These are phyloP conservation scores for Macrotus californicus DNA, from an alignment of 2,113 vertebrate genomes.

Conservation along the genomic window DNA sequence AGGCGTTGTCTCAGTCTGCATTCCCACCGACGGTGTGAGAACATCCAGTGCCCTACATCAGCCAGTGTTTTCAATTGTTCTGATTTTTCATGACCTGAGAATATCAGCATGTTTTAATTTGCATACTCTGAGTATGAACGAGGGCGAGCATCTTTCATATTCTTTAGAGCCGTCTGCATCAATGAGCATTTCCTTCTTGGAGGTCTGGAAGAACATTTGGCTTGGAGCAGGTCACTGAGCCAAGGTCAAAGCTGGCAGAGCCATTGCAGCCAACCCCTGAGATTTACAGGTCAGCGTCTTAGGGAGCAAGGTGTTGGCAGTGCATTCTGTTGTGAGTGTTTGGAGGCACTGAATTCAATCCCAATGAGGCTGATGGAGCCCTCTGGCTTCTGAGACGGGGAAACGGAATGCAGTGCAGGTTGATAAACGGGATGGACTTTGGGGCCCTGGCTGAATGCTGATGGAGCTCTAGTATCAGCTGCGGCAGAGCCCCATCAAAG, in stretches of 20 bases:
- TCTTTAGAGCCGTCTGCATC: background rate
- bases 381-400: background rate
- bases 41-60: background rate
- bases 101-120: background rate
- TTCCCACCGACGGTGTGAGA: background rate
- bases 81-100: background rate
- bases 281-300: background rate
- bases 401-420: background rate
- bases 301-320: background rate
- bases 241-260: background rate
- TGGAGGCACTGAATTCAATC: background rate
- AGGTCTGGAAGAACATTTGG: background rate
- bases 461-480: background rate
- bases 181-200: background rate
- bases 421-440: background rate
- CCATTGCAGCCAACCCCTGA: background rate
- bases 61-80: background rate
- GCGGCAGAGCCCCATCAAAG: background rate
- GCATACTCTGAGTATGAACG: background rate
- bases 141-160: background rate
- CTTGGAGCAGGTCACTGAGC: background rate
- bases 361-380: background rate
- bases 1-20: background rate
- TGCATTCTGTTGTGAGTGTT: background rate
- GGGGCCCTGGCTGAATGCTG: background rate